A percentile compares a stretch with the other conserved stretches of the same genome.
Conservation (phyloP, 2,888 invertebrate genomes). For the Lycocerus yunnanus region DNA sequence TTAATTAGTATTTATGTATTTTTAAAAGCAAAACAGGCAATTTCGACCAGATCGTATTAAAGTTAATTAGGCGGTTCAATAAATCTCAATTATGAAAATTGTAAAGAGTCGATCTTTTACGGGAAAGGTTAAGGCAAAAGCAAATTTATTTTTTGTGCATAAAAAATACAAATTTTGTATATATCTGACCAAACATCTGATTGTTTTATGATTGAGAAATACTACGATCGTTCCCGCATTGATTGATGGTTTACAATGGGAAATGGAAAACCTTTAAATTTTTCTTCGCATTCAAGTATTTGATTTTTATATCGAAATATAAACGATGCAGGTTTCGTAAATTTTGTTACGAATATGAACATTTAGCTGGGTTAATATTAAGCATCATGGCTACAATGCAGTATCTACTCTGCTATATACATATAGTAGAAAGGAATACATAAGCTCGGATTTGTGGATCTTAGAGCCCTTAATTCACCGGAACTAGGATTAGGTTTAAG, state of each 20-base stretch:
- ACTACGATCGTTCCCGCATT: not conserved
- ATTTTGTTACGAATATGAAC: not conserved
- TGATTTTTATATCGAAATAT: not conserved
- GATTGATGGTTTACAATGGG: not conserved
- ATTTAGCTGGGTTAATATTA: not conserved
- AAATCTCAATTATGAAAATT: not conserved
- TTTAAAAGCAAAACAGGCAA: not conserved
- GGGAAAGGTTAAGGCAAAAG: not conserved
- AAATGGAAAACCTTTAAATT: not conserved
- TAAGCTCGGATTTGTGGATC: constrained; percentile 31
- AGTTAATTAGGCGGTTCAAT: not conserved
- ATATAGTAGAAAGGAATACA: not conserved
- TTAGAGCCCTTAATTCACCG: constrained; percentile 16
- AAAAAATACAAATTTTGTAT: not conserved
- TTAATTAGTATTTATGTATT: not conserved
- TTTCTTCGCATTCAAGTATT: not conserved
- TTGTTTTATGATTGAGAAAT: not conserved
- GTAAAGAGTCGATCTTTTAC: not conserved
- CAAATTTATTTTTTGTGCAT: not conserved
- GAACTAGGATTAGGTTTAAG: constrained; percentile 15
- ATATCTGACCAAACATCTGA: not conserved
- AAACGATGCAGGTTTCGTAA: not conserved
- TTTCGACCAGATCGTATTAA: not conserved
- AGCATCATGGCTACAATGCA: not conserved
- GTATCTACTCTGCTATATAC: not conserved